Evolutionary conservation across 2,888 invertebrate species (phyloP).

Genomic region (Erynnis tages): DNA sequence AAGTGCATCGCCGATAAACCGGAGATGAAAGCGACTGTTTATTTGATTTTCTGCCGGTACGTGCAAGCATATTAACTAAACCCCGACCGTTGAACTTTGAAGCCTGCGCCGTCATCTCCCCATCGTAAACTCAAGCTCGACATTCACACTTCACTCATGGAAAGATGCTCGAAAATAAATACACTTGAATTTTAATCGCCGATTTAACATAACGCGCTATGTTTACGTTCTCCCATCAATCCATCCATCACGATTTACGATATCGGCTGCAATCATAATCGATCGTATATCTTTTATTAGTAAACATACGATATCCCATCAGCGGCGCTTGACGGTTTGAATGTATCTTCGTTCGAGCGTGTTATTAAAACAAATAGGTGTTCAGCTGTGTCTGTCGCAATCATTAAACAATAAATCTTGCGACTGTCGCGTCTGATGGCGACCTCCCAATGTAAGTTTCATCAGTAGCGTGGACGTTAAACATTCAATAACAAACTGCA

Average conservation of each 20-base stretch:
- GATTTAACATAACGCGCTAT: constrained; percentile 6
- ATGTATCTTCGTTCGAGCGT: constrained; percentile 47
- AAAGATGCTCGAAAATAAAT: constrained; percentile 28
- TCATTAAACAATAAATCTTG: constrained; percentile 67
- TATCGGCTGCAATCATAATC: constrained; percentile 12
- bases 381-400: constrained; percentile 51
- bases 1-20: constrained; percentile 73
- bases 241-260: constrained; percentile 6
- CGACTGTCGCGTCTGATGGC: constrained; percentile 34
- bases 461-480: constrained; percentile 32
- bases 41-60: constrained; percentile 71
- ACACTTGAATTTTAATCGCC: constrained; percentile 21
- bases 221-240: constrained; percentile 11
- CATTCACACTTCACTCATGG: constrained; percentile 28
- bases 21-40: constrained; percentile 76
- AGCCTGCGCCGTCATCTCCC: constrained; percentile 44
- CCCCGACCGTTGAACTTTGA: constrained; percentile 55
- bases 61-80: constrained; percentile 62
- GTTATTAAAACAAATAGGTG: constrained; percentile 68
- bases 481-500: constrained; percentile 13
- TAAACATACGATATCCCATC: constrained; percentile 28
- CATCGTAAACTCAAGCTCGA: constrained; percentile 48
- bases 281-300: constrained; percentile 22
- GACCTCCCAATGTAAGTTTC: constrained; percentile 38
- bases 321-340: constrained; percentile 29